Evolutionary conservation across 2,797 vertebrate species (phyloP).

Genomic region (Spondyliosoma cantharus): DNA sequence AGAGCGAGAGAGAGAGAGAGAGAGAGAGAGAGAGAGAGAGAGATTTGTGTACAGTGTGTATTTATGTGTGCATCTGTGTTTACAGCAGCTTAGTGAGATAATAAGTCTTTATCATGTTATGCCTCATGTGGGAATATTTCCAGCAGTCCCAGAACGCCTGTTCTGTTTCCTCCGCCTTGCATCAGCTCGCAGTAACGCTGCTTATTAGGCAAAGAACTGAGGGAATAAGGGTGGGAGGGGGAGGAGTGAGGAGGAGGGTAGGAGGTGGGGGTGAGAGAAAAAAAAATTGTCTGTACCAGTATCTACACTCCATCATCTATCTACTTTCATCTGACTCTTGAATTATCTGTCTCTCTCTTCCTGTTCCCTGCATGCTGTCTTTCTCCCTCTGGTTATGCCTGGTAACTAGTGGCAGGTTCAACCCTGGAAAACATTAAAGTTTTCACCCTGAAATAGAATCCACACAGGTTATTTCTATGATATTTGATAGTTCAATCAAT

Average conservation of each 20-base stretch:
- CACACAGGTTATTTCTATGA: slow-evolving; percentile 69
- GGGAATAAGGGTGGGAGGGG: slow-evolving; percentile 80
- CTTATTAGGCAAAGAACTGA: slow-evolving; percentile 88
- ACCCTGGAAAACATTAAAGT: slow-evolving; percentile 79
- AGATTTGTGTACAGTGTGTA: slow-evolving; percentile 70
- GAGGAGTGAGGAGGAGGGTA: slow-evolving; percentile 46
- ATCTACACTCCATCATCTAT: slow-evolving; percentile 80
- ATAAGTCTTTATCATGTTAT: slow-evolving; percentile 86
- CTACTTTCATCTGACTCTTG: slow-evolving; percentile 81
- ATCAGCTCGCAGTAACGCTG: slow-evolving; percentile 86
- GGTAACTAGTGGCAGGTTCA: slow-evolving; percentile 76
- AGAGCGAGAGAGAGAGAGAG: too few relatives aligned
- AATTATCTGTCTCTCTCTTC: slow-evolving; percentile 72
- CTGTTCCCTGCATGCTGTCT: slow-evolving; percentile 58
- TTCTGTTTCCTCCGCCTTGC: slow-evolving; percentile 87
- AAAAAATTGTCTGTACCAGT: slow-evolving; percentile 74
- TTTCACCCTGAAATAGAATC: slow-evolving; percentile 78
- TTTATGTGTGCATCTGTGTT: slow-evolving; percentile 81
- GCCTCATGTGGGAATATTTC: slow-evolving; percentile 87
- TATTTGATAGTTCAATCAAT: slow-evolving; percentile 77
- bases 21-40: slow-evolving; percentile 6
- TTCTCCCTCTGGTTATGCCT: slow-evolving; percentile 74
- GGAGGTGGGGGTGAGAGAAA: slow-evolving; percentile 18
- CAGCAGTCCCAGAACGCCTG: slow-evolving; percentile 83
- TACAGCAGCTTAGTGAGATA: slow-evolving; percentile 86